phyloP scores from a whole-genome alignment of 2,888 invertebrate genomes.

The Xestia ashworthii region DNA sequence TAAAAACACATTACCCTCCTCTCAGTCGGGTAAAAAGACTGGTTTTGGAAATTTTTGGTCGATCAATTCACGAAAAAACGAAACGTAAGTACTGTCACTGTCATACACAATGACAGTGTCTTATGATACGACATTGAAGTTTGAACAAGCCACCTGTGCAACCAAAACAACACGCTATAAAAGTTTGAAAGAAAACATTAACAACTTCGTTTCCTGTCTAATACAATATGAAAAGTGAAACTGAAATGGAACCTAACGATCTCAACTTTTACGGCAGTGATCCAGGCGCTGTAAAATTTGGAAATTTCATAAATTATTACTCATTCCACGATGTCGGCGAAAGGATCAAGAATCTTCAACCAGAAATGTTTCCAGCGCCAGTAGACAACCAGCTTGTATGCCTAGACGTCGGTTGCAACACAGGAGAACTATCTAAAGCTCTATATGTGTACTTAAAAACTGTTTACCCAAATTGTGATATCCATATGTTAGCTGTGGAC shows the following conservation, averaged over 20 bases:
- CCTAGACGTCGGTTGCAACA: constrained; percentile 95
- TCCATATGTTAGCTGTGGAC: constrained; percentile 93
- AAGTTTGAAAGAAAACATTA: not conserved
- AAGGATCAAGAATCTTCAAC: constrained; percentile 91
- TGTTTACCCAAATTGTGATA: constrained; percentile 77
- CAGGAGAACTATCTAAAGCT: constrained; percentile 93
- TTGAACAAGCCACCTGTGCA: not conserved
- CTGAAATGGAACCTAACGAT: constrained; percentile 66
- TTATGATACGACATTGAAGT: not conserved
- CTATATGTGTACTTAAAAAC: constrained; percentile 89
- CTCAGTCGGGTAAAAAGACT: not conserved
- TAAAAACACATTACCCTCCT: no score
- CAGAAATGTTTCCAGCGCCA: constrained; percentile 79
- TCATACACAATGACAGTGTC: not conserved
- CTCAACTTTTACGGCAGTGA: constrained; percentile 89
- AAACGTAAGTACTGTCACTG: constrained; percentile 35
- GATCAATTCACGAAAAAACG: not conserved
- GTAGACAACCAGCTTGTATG: constrained; percentile 82
- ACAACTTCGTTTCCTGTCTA: not conserved
- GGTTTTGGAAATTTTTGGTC: not conserved
- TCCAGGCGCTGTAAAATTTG: constrained; percentile 95
- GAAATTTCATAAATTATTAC: constrained; percentile 97
- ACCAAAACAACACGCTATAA: constrained; percentile 32
- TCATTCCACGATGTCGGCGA: constrained; percentile 94
- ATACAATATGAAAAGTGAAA: constrained; percentile 62